Evolutionary conservation across 1,140 invertebrate genomes (phyloP), one percentile per base, ranked within the genome.

Genomic region (Drosophila varians): DNA sequence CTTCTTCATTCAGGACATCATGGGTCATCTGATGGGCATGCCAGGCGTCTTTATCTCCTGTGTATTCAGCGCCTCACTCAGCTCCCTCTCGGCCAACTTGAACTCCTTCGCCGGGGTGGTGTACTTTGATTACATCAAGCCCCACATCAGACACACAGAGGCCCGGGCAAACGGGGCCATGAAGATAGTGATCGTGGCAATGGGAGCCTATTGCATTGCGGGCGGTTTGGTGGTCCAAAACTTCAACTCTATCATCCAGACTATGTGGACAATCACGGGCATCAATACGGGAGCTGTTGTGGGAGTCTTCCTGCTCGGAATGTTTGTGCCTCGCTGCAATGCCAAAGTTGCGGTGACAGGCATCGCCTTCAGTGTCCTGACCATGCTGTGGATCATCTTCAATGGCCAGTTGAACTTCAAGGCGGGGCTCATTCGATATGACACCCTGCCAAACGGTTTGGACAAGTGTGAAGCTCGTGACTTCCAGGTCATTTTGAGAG

Each of bases 301-400:
- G 1, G 95, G 95, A 4, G 92, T 96, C 3, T 96, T 96, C 68
- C 93, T 94, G 3, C 86, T 96, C 1, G 96, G 95, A 54, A 95
- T 96, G 93, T 94, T 96, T 69, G 94, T 94, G 49, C 95, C 95
- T 0, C 92, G 92, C 65, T 94, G 94, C 1, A 95, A 95, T 86
- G 92, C 93, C 9, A 92, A 90, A 86, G 94, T 95, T 21, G 96
- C 96, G 0, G 91, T 95, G 49, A 91, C 91, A 9, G 96, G 96
- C 8, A 93, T 95, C 0, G 25, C 96, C 0, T 87, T 92, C 12
- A 94, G 95, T 64, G 90, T 97, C 4, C 75, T 92, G 1, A 91
- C 95, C 14, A 94, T 96, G 68, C 93, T 95, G 4, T 97, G 95
- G 95, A 94, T 97, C 36, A 96, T 96, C 1, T 92, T 96, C 28